Evolutionary conservation across 2,797 vertebrate genomes (phyloP), one percentile per base, ranked within the genome.

Genomic region (Okamejei kenojei): DNA sequence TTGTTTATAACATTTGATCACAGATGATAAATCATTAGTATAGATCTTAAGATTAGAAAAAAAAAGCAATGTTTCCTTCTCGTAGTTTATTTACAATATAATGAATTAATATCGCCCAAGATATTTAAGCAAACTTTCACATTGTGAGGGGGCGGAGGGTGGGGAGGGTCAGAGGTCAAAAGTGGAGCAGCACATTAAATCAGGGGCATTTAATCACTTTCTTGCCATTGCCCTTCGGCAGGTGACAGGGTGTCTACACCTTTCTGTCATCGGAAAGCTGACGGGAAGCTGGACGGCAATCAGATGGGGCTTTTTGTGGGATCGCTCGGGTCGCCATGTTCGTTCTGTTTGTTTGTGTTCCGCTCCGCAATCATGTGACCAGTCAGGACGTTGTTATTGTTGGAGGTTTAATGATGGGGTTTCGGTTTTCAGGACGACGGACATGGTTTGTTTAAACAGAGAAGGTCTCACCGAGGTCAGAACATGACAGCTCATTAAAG

Each of bases 391-490:
- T 92, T 92, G 90, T 92, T 92, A 92, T 92, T 92, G 90, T 92
- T 92, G 76, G 90, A 92, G 90, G 71, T 73, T 92, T 92, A 92
- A 92, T 92, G 90, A 92, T 92, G 68, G 90, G 90, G 90, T 92
- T 92, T 92, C 90, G 76, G 93, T 9, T 95, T 94, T 90, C 94
- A 93, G 1, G 81, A 95, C 93, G 95, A 94, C 23, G 32, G 1
- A 93, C 93, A 54, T 90, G 95, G 93, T 95, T 95, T 95, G 93
- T 95, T 96, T 95, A 93, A 95, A 94, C 93, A 94, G 93, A 95
- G 93, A 93, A 93, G 92, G 94, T 94, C 94, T 93, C 94, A 93
- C 93, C 88, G 76, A 94, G 94, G 95, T 95, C 95, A 95, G 94
- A 94, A 94, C 94, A 93, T 94, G 94, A 94, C 1, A 8, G 93